phyloP scores from a whole-genome alignment of 2,888 invertebrate species.

The Helleia helle region DNA sequence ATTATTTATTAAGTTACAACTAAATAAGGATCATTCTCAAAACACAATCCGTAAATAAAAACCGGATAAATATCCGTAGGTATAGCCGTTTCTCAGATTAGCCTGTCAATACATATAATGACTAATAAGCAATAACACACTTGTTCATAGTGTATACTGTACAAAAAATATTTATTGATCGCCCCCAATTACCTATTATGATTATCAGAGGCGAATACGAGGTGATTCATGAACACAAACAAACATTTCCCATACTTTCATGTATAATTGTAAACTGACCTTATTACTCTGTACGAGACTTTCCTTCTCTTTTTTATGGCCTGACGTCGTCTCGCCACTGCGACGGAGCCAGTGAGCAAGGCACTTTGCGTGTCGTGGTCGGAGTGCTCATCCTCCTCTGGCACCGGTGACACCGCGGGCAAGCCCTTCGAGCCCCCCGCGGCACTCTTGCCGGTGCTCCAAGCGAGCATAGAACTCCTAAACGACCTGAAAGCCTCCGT shows the following conservation, averaged over 20 bases:
- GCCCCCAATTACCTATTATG: slow-evolving; percentile 55
- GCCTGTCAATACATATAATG: background rate
- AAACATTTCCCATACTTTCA: background rate
- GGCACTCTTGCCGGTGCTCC: slow-evolving; percentile 42
- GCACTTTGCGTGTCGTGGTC: slow-evolving; percentile 44
- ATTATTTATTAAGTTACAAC: too few relatives aligned
- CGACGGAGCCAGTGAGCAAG: slow-evolving; percentile 56
- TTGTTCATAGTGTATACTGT: background rate
- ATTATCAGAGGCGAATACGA: slow-evolving; percentile 21
- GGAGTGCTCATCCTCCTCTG: slow-evolving; percentile 30
- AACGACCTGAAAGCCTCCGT: slow-evolving; percentile 69
- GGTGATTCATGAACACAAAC: slow-evolving; percentile 6
- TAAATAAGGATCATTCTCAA: too few relatives aligned
- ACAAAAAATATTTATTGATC: slow-evolving; percentile 41
- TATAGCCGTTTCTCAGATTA: too few relatives aligned
- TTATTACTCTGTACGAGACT: slow-evolving; percentile 54
- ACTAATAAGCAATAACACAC: too few relatives aligned
- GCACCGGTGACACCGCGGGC: slow-evolving; percentile 28
- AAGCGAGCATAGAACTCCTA: slow-evolving; percentile 66
- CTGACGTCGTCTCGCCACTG: slow-evolving; percentile 58
- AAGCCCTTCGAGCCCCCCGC: slow-evolving; percentile 39
- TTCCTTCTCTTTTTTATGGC: slow-evolving; percentile 63
- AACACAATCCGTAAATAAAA: too few relatives aligned
- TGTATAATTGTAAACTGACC: slow-evolving; percentile 32
- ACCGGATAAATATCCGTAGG: too few relatives aligned